Base-by-base conservation (phyloP, 2,113 vertebrate species). In the Xenopus laevis region DNA sequence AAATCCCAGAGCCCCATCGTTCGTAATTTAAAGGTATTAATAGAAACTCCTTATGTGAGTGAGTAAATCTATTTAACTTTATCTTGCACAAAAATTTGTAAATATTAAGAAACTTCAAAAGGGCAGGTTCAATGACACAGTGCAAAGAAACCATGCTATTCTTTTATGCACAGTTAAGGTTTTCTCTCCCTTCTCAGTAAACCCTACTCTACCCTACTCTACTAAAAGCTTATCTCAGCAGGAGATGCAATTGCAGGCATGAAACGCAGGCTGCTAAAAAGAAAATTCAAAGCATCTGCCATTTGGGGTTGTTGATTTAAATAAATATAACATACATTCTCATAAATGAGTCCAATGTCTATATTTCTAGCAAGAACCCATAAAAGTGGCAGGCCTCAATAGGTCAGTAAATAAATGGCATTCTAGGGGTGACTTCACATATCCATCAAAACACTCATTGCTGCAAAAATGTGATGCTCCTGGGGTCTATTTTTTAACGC, bases 271-370 rank as follows among this genome's bases (percentile, higher is more conserved):
- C 74, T 70, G 74, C 74, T 67, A 77, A 57, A 8, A 70, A 64
- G 60, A 63, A 77, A 77, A 77, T 77, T 44, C 67, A 70, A 64
- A 64, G 74, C 67, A 77, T 75, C 46, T 70, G 74, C 60, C 67
- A n/a, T 69, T 18, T 76, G 68, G 74, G 66, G 50, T 46, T 63
- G 27, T 77, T 70, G 67, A 27, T 68, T 77, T 70, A 74, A 66
- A 68, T 33, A 64, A 23, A 20, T 57, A 65, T 59, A 55, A 55
- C 7, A 64, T 44, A 70, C 30, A 63, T 5, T 7, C 55, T 53
- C 40, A 68, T 16, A 75, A 61, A 68, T 52, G 18, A 30, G 68
- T 33, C 33, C 55, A 17, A 11, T 27, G 12, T 52, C 59, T 18
- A 61, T 52, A 47, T 47, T 68, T 74, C 63, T 66, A 58, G 63